Conservation (phyloP, 2,113 vertebrate genomes). For the Eudyptes chrysolophus region DNA sequence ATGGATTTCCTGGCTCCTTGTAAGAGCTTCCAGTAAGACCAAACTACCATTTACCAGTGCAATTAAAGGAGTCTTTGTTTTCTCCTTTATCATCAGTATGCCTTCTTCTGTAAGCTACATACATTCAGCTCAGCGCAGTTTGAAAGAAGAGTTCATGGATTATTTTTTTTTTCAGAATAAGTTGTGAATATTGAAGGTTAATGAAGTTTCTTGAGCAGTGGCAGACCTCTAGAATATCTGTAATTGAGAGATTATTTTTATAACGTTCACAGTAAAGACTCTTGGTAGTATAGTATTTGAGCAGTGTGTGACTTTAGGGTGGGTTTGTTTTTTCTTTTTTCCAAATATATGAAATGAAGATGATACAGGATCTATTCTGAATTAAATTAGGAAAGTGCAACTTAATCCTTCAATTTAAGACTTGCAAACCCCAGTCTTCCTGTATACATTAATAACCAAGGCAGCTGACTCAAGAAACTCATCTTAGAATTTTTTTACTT, state of each 20-base stretch:
- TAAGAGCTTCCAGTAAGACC: background rate
- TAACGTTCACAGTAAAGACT: background rate
- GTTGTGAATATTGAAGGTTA: background rate
- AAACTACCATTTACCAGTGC: background rate
- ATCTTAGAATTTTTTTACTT: background rate
- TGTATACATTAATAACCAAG: background rate
- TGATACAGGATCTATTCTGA: slow-evolving; percentile 12
- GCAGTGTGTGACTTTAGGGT: background rate
- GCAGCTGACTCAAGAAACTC: background rate
- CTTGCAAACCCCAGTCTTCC: background rate
- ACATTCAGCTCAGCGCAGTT: background rate
- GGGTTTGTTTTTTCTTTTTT: background rate
- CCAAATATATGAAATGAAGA: slow-evolving; percentile 14
- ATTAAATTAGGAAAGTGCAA: slow-evolving; percentile 37
- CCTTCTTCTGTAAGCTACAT: background rate
- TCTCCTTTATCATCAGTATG: background rate
- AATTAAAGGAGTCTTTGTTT: background rate
- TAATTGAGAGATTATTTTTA: background rate
- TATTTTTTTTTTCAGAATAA: background rate
- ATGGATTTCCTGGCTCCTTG: background rate
- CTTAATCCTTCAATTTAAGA: slow-evolving; percentile 23
- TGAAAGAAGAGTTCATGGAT: background rate
- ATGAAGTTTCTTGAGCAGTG: background rate
- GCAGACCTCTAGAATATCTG: background rate
- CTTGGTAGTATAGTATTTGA: background rate